Percentiles rank a stretch among this genome's conserved stretches.
These are phyloP conservation scores for Lycorma delicatula DNA, from an alignment of 1,140 invertebrate species.

Conservation along the genomic window DNA sequence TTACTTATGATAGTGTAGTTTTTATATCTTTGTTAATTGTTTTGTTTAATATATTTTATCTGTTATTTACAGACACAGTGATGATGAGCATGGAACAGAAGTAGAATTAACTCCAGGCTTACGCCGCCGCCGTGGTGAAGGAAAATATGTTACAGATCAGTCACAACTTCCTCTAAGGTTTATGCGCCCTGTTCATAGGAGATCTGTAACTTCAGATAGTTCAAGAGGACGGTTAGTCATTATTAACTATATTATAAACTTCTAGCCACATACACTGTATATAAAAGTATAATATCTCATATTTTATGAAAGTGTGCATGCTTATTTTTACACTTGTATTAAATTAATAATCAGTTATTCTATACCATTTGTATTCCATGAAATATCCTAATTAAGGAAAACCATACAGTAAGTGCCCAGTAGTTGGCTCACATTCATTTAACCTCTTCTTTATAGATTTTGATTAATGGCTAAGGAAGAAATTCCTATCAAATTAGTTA, in stretches of 20 bases:
- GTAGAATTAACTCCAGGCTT: constrained; percentile 47
- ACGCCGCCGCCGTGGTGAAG: constrained; percentile 54
- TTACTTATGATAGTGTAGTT: too few species aligned
- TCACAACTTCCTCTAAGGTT: constrained; percentile 63
- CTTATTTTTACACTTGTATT: neutral
- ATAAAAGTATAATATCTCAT: neutral
- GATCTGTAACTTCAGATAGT: constrained; percentile 13
- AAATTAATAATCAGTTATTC: too few species aligned
- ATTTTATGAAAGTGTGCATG: neutral
- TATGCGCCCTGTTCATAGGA: constrained; percentile 48
- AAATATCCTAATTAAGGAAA: neutral
- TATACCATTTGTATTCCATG: neutral
- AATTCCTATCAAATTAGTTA: too few species aligned
- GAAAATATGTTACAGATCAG: constrained; percentile 67
- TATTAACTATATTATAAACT: neutral
- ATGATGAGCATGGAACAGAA: neutral
- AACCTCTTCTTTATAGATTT: too few species aligned
- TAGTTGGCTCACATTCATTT: too few species aligned
- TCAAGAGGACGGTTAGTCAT: neutral
- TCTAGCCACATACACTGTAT: neutral
- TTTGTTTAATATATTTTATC: too few species aligned
- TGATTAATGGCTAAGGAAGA: too few species aligned
- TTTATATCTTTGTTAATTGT: too few species aligned
- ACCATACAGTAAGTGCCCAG: too few species aligned
- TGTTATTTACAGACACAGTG: neutral